These are phyloP conservation scores for Cherax quadricarinatus DNA, from an alignment of 1,140 invertebrate genomes.

Conservation along the genomic window DNA sequence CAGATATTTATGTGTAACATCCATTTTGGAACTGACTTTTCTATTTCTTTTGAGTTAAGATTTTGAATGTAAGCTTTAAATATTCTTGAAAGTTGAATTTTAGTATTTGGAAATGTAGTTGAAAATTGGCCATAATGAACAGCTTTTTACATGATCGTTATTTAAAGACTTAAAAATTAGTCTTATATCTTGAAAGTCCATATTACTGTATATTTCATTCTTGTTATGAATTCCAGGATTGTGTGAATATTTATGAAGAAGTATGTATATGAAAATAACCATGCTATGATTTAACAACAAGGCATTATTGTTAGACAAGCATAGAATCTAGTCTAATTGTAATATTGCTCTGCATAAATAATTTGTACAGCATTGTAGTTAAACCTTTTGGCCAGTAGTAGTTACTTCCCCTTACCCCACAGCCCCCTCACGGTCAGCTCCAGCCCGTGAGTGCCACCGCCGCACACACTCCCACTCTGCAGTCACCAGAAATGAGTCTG, in stretches of 20 bases:
- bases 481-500: slow-evolving; percentile 23
- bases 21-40: too few relatives aligned
- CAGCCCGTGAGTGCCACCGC: slow-evolving; percentile 64
- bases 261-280: neutral
- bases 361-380: neutral
- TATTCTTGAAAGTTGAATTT: too few relatives aligned
- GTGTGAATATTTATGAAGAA: neutral
- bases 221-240: neutral
- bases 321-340: neutral
- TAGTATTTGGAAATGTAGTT: too few relatives aligned
- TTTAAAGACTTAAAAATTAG: neutral
- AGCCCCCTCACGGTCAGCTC: slow-evolving; percentile 54
- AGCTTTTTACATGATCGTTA: too few relatives aligned
- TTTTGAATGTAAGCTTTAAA: too few relatives aligned
- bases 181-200: neutral
- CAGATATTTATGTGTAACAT: neutral
- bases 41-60: too few relatives aligned
- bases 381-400: slow-evolving; percentile 36
- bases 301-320: slow-evolving; percentile 5
- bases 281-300: neutral
- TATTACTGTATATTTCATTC: neutral
- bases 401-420: slow-evolving; percentile 49
- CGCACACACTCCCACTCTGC: slow-evolving; percentile 68
- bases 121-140: too few relatives aligned
- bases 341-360: slow-evolving; percentile 4